phyloP scores from a whole-genome alignment of 2,888 invertebrate species.

The Drosophila affinis region DNA sequence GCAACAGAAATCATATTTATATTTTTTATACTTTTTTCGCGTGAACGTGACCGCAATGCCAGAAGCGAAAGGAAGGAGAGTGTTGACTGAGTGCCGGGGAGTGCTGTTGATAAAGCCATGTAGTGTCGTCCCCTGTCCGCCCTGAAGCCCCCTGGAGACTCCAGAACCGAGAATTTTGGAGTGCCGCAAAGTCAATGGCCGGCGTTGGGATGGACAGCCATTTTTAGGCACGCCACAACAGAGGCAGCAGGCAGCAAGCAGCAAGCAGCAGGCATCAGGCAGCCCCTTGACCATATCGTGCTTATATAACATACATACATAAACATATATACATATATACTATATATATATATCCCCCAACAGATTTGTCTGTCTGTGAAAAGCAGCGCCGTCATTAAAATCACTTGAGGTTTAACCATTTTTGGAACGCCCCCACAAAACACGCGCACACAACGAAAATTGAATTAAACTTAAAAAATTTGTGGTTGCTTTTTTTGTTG shows the following conservation, averaged over 20 bases:
- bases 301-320: constrained; percentile 37
- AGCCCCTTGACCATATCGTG: constrained; percentile 25
- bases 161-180: constrained; percentile 43
- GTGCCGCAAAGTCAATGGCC: constrained; percentile 67
- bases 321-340: constrained; percentile 22
- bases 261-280: not conserved
- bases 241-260: not conserved
- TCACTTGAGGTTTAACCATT: constrained; percentile 68
- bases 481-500: constrained; percentile 15
- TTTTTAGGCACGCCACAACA: constrained; percentile 70
- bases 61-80: constrained; percentile 55
- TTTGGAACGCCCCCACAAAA: constrained; percentile 62
- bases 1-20: constrained; percentile 41
- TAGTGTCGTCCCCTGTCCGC: constrained; percentile 1
- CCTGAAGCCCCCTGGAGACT: not conserved
- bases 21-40: constrained; percentile 19
- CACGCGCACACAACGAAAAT: constrained; percentile 35
- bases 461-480: constrained; percentile 58
- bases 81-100: constrained; percentile 44
- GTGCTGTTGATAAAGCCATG: constrained; percentile 2
- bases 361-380: constrained; percentile 9
- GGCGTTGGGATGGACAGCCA: constrained; percentile 59
- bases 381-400: constrained; percentile 61
- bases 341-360: constrained; percentile 1
- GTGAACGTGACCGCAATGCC: constrained; percentile 76